phyloP scores from a whole-genome alignment of 1,140 invertebrate genomes.

The Drosophila albomicans region DNA sequence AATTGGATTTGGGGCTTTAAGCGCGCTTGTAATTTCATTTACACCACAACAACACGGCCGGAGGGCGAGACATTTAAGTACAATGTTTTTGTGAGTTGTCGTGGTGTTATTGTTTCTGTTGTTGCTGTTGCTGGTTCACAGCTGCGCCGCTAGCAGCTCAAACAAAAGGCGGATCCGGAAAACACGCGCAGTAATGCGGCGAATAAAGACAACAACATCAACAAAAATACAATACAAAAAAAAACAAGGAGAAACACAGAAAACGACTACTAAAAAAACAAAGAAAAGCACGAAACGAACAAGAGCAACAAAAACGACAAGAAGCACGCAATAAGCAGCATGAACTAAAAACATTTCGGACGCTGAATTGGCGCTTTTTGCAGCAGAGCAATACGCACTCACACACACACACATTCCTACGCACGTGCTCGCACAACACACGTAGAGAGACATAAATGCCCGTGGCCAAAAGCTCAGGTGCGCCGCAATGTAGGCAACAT shows the following conservation, averaged over 20 bases:
- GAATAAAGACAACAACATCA: conserved; percentile 36
- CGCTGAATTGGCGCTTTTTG: conserved; percentile 74
- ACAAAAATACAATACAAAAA: not conserved
- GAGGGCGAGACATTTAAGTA: conserved; percentile 73
- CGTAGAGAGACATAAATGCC: not conserved
- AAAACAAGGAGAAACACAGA: conserved; percentile 9
- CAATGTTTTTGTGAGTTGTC: conserved; percentile 66
- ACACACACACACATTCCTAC: not conserved
- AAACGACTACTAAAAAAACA: conserved; percentile 12
- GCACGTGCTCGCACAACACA: conserved; percentile 6
- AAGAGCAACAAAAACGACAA: conserved; percentile 48
- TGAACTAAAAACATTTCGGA: conserved; percentile 60
- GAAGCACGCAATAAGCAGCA: conserved; percentile 73
- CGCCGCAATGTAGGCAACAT: conserved; percentile 43
- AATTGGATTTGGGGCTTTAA: conserved; percentile 82
- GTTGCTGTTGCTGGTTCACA: conserved; percentile 36
- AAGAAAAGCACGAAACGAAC: conserved; percentile 30
- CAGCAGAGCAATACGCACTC: conserved; percentile 2
- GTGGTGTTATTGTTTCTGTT: conserved; percentile 33
- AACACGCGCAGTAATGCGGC: conserved; percentile 59
- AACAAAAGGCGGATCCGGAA: conserved; percentile 72
- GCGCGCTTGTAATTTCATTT: conserved; percentile 82
- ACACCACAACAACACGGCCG: conserved; percentile 59
- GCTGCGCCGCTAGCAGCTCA: conserved; percentile 36
- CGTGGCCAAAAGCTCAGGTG: conserved; percentile 20